Evolutionary conservation across 2,888 invertebrate species (phyloP), one percentile per base, ranked within the genome.

Genomic region (Choristoneura rosaceana): DNA sequence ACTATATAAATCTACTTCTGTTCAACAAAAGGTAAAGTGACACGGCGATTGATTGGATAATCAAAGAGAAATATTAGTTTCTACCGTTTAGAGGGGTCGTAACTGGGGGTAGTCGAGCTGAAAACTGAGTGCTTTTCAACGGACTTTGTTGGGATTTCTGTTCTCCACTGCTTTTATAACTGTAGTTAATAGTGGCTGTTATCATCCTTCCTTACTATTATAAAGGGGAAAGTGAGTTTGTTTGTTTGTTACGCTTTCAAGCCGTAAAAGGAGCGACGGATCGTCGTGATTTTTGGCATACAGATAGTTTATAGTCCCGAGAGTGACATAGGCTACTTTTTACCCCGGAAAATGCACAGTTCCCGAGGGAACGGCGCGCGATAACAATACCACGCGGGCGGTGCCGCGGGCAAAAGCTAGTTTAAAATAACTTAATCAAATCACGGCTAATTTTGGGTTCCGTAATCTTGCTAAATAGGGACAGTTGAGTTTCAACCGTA

Each of bases 31-130:
- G 61, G 66, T 63, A 67, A 59, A 68, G 62, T 68, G 71, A 58
- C 47, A 47, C 25, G 62, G 62, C 63, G 62, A 71, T 63, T 71
- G 62, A 71, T 71, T 63, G 71, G 62, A 63, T 58, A 55, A 71
- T 71, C 67, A 63, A 63, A 63, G 67, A 71, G 71, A 71, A 59
- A 68, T 71, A 71, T 71, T 68, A 68, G 62, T 59, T 67, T 58
- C 34, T 47, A 71, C 68, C 55, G 67, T 58, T 58, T 63, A 25
- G 55, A 60, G 50, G 63, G 71, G 58, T 58, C 45, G 45, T 66
- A 38, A 67, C 67, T 34, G 55, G 38, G 66, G 55, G 67, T 33
- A 71, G 62, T 68, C 33, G 71, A 47, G 45, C 58, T 38, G 67
- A 50, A 59, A 67, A n/a, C 62, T 47, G 58, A 9, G 14, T 41